Evolutionary conservation across 2,797 vertebrate genomes (phyloP).

Genomic region (Champsocephalus esox): DNA sequence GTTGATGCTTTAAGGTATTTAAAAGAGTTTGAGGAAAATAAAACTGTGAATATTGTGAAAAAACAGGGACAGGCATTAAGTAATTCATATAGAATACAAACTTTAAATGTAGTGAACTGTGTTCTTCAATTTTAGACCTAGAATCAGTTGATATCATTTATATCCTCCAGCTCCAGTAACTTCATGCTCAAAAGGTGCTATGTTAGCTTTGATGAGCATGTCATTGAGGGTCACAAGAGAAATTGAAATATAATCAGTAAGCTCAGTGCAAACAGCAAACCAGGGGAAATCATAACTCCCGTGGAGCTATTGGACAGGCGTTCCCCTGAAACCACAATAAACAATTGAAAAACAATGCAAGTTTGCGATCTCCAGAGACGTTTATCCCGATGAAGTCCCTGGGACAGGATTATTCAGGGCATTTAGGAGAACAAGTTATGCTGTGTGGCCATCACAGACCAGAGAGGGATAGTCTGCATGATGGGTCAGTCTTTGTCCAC

Average conservation of each 20-base stretch:
- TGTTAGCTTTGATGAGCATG: background rate
- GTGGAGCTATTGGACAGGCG: background rate
- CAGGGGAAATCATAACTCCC: conserved; percentile 2
- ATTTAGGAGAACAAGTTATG: conserved; percentile 22
- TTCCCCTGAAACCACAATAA: conserved; percentile 28
- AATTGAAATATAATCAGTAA: conserved; percentile 40
- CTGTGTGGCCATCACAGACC: conserved; percentile 20
- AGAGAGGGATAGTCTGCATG: conserved; percentile 25
- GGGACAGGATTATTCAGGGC: conserved; percentile 27
- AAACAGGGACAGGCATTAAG: background rate
- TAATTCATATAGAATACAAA: background rate
- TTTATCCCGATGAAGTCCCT: conserved; percentile 21
- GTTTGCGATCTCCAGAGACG: conserved; percentile 26
- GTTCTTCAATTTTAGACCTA: background rate
- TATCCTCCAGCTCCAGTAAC: background rate
- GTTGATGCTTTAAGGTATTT: background rate
- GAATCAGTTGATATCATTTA: background rate
- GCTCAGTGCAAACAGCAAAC: conserved; percentile 12
- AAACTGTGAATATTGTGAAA: background rate
- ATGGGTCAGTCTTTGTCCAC: conserved; percentile 37
- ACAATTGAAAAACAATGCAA: conserved; percentile 21
- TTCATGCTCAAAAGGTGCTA: background rate
- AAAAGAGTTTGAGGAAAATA: background rate
- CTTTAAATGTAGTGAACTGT: background rate
- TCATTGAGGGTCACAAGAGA: conserved; percentile 16